Percentiles rank a stretch among this genome's conserved stretches.
Evolutionary conservation across 2,113 vertebrate species (phyloP).

Genomic region (Polypterus senegalus): DNA sequence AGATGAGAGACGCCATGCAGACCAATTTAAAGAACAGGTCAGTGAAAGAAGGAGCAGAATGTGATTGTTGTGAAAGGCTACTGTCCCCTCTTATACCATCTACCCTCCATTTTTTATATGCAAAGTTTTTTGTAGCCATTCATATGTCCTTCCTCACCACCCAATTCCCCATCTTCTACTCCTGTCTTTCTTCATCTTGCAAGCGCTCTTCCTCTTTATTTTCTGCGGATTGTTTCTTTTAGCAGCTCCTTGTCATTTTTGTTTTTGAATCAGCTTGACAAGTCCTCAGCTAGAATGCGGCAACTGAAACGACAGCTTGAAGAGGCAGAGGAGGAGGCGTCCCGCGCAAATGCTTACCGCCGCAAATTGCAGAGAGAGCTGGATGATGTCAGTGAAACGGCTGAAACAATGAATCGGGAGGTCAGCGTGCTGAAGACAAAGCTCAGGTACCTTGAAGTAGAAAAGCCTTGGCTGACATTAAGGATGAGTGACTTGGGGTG

Average conservation of each 20-base stretch:
- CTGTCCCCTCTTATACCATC: rapidly evolving
- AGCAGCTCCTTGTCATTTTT: no score
- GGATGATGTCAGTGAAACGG: constrained; percentile 61
- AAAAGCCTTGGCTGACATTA: no score
- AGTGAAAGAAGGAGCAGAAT: background rate
- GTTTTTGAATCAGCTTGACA: constrained; percentile 49
- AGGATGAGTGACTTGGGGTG: no score
- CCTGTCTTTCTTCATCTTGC: background rate
- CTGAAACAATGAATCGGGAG: constrained; percentile 67
- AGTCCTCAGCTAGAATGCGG: constrained; percentile 55
- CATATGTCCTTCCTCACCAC: background rate
- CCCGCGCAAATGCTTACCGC: constrained; percentile 56
- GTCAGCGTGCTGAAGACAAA: constrained; percentile 61
- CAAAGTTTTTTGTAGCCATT: no score
- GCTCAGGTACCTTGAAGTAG: constrained; percentile 48
- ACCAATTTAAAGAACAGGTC: constrained; percentile 82
- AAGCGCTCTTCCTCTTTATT: background rate
- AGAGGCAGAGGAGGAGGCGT: constrained; percentile 70
- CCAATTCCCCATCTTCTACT: background rate
- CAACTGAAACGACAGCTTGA: constrained; percentile 78
- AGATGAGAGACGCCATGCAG: constrained; percentile 71
- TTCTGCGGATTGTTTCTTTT: background rate
- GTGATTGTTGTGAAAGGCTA: background rate
- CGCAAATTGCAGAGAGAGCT: constrained; percentile 71
- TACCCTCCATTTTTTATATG: background rate